Evolutionary conservation across 2,113 vertebrate genomes (phyloP), one percentile per base, ranked within the genome.

Genomic region (Sterrhoptilus dennistouni): DNA sequence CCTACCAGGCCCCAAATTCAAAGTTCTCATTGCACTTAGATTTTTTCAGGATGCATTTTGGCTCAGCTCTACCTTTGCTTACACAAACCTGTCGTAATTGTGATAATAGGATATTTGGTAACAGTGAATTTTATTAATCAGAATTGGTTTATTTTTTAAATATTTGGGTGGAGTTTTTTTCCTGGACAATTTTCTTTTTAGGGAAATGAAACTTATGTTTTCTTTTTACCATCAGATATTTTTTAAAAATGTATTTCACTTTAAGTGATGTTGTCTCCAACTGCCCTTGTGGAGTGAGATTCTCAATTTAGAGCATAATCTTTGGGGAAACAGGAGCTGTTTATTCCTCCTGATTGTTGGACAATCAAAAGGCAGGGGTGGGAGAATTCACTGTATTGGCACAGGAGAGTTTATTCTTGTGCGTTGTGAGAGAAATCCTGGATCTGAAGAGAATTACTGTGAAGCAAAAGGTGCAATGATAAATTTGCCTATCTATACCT

Each of bases 121-220:
- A 52, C 23, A 53, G 18, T 57, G 9, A 49, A 56, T 49, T 89
- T 44, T 61, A 44, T 75, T 70, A 11, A 35, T 70, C 27, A 71
- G 19, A 33, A 52, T 52, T 60, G 17, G 8, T 72, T 74, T 60
- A 7, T 65, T 40, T 50, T 85, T 56, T 33, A 35, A 83, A 76
- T 40, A 5, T 36, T 56, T 64, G 25, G 6, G 24, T 40, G 17
- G 11, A 12, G 0, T 1, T n/a, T 1, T 59, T 79, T 54, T 61
- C 54, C n/a, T 49, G 28, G 22, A 54, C 5, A n/a, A 17, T 69
- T 80, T 79, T 77, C 38, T 87, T 87, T 71, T 61, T 29, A 16
- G 17, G 52, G 50, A 72, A 83, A 69, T 33, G 6, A 77, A 87
- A 18, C 6, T 25, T 50, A 13, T 15, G 6, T 28, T 50, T 50